Conservation (phyloP, 2,888 invertebrate species). For the Chrysomela aeneicollis region DNA sequence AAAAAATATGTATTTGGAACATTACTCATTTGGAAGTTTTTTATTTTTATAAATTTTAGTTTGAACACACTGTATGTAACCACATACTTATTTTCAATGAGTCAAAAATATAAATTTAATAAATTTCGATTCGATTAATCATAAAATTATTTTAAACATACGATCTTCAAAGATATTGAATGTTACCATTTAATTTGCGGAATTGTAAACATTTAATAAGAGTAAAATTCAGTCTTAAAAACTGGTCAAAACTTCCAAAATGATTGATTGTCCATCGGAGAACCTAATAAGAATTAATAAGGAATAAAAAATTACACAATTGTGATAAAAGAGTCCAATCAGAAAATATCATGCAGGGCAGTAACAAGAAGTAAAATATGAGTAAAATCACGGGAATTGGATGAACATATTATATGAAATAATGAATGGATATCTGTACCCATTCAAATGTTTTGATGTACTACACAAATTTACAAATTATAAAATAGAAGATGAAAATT, state of each 20-base stretch:
- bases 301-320: neutral
- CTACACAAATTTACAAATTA: no score
- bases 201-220: neutral
- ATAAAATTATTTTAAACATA: no score
- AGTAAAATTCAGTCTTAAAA: neutral
- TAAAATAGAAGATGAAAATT: no score
- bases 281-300: neutral
- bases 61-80: neutral
- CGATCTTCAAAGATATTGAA: no score
- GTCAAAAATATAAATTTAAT: neutral
- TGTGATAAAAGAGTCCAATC: neutral
- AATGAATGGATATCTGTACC: no score
- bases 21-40: slow-evolving; percentile 1
- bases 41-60: neutral
- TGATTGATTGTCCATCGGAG: neutral
- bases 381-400: no score
- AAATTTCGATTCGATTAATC: neutral
- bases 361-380: no score
- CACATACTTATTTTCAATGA: neutral
- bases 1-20: neutral
- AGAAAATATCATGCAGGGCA: neutral
- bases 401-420: no score
- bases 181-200: no score
- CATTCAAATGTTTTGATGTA: no score
- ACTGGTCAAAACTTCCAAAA: neutral